Percentiles rank a stretch among this genome's conserved stretches.
Conservation (phyloP, 2,888 invertebrate genomes). For the Pantelozetes paolii region DNA sequence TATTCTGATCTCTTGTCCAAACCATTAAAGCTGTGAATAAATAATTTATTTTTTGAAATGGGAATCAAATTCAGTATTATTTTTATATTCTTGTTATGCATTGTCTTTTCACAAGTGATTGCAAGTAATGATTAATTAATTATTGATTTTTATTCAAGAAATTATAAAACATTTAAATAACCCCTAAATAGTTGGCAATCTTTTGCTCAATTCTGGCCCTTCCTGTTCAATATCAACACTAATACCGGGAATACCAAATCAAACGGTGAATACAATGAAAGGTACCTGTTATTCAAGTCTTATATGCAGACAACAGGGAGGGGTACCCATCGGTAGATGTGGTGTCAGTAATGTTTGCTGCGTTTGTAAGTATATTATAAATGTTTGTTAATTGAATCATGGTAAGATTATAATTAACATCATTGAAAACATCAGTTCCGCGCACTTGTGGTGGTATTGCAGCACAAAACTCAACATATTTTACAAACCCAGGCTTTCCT, state of each 20-base stretch:
- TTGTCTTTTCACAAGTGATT: background rate
- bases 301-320: slow-evolving; percentile 46
- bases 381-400: background rate
- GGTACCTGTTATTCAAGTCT: slow-evolving; percentile 47
- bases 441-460: slow-evolving; percentile 66
- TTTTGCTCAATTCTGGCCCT: slow-evolving; percentile 36
- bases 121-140: slow-evolving; percentile 10
- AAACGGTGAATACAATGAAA: slow-evolving; percentile 20
- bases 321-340: slow-evolving; percentile 47
- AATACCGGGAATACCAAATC: slow-evolving; percentile 37
- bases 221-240: slow-evolving; percentile 41
- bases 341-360: slow-evolving; percentile 47
- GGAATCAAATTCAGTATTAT: background rate
- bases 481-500: slow-evolving; percentile 63
- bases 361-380: slow-evolving; percentile 46
- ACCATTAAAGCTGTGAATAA: background rate
- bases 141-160: background rate
- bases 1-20: background rate
- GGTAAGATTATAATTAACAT: background rate
- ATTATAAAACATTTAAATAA: background rate
- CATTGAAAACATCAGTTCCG: slow-evolving; percentile 42
- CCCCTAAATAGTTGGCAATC: slow-evolving; percentile 9
- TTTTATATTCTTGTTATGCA: background rate
- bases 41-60: background rate
- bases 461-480: slow-evolving; percentile 76